A percentile compares a stretch with the other conserved stretches of the same genome.
phyloP scores from a whole-genome alignment of 2,888 invertebrate species.

The Drosophila monieri region DNA sequence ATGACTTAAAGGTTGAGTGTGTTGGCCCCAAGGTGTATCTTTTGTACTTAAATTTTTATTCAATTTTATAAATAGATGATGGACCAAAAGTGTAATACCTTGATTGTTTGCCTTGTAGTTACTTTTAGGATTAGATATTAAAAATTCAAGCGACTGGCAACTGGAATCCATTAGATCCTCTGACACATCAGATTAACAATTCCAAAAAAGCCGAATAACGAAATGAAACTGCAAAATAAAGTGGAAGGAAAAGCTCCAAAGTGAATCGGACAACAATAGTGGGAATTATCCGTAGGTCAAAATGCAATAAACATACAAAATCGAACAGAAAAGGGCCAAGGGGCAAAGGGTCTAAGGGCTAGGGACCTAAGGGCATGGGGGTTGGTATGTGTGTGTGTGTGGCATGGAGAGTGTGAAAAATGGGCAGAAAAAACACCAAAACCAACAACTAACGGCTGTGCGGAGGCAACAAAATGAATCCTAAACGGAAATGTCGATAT shows the following conservation, averaged over 20 bases:
- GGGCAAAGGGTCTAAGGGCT: background rate
- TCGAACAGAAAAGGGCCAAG: background rate
- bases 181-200: slow-evolving; percentile 7
- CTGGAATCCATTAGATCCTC: background rate
- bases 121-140: background rate
- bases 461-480: slow-evolving; percentile 69
- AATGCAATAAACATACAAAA: slow-evolving; percentile 64
- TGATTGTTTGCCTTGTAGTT: background rate
- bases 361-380: too few species aligned
- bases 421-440: slow-evolving; percentile 25
- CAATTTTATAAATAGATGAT: background rate
- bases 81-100: background rate
- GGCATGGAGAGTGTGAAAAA: slow-evolving; percentile 24
- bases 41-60: background rate
- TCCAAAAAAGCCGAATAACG: slow-evolving; percentile 7
- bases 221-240: slow-evolving; percentile 7
- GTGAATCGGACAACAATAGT: slow-evolving; percentile 50
- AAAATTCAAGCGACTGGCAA: background rate
- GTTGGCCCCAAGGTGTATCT: background rate
- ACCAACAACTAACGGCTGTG: slow-evolving; percentile 61
- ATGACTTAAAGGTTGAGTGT: slow-evolving; percentile 12
- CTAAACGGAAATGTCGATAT: slow-evolving; percentile 79
- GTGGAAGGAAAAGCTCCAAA: slow-evolving; percentile 43
- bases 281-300: slow-evolving; percentile 60
- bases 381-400: too few species aligned